These are phyloP conservation scores for Neosilurus hyrtlii DNA, from an alignment of 2,797 vertebrate species.

Conservation along the genomic window DNA sequence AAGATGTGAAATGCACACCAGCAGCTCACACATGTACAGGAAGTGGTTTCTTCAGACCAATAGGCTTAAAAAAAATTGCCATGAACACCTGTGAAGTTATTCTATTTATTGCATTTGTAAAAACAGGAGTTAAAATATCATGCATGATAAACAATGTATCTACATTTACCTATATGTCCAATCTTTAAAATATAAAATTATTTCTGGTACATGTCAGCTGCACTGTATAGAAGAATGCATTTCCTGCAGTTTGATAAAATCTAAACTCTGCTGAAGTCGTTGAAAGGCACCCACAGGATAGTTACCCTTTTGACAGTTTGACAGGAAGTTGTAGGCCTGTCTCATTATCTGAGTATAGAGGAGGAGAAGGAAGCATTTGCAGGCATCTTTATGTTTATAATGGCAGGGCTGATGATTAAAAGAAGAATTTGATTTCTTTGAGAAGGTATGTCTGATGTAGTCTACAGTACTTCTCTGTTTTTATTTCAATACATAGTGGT, in stretches of 20 bases:
- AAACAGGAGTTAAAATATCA: not conserved
- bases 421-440: conserved; percentile 1
- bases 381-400: conserved; percentile 2
- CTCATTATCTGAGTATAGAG: conserved; percentile 61
- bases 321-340: conserved; percentile 69
- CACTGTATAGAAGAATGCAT: not conserved
- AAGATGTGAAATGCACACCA: conserved; percentile 36
- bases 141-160: not conserved
- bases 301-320: conserved; percentile 30
- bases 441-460: conserved; percentile 34
- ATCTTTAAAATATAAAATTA: not conserved
- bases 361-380: conserved; percentile 44
- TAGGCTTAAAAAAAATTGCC: not conserved
- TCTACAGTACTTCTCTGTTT: not conserved
- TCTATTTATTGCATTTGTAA: not conserved
- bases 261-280: not conserved
- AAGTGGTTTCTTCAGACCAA: conserved; percentile 28
- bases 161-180: not conserved
- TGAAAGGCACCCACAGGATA: not conserved
- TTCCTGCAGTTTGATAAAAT: not conserved
- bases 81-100: conserved; percentile 37
- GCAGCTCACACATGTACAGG: conserved; percentile 41
- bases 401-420: conserved; percentile 8
- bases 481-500: not conserved
- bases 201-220: not conserved